Evolutionary conservation across 2,797 vertebrate species (phyloP), one percentile per base, ranked within the genome.

Genomic region (Labeo calbasu): DNA sequence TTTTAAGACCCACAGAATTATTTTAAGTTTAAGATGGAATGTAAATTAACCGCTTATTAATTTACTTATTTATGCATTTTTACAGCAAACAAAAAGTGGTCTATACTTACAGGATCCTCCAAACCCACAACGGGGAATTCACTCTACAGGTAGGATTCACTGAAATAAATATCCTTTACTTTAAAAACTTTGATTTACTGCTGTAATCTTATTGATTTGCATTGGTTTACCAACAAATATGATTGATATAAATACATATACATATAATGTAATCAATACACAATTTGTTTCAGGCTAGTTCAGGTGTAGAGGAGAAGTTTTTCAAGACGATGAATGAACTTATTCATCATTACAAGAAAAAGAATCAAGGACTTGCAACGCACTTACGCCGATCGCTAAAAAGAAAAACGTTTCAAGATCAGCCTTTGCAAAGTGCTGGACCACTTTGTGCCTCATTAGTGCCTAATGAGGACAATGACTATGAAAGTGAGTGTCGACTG

Each of bases 81-180:
- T 89, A 77, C 92, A 95, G 94, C 84, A 94, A 94, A 87, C 43
- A 92, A 71, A 90, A 48, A 51, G 75, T 92, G 70, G 92, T 95
- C 48, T 92, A 93, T 40, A 95, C 94, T 4, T 95, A 95, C 91
- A 91, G 94, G 82, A 63, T 95, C 69, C 88, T 93, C 17, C 88
- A 89, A 84, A 87, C 89, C 2, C 89, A 88, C 86, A 63, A 13
- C 1, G 93, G 92, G 85, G 59, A 90, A 19, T 94, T 89, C 66
- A 92, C 91, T 1, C 81, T 95, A 23, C 72, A 92, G 93, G 94
- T 95, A 90, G 81, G 80, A 28, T 17, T 76, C 48, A 70, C 75
- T 23, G 7, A 61, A 61, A 32, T 76, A 40, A 36, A 4, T 12
- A 32, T 8, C 57, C 10, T 32, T 17, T 13, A 36, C 63, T 36